Evolutionary conservation across 2,888 invertebrate genomes (phyloP), one percentile per base, ranked within the genome.

Genomic region (Galerucella nymphaeae): DNA sequence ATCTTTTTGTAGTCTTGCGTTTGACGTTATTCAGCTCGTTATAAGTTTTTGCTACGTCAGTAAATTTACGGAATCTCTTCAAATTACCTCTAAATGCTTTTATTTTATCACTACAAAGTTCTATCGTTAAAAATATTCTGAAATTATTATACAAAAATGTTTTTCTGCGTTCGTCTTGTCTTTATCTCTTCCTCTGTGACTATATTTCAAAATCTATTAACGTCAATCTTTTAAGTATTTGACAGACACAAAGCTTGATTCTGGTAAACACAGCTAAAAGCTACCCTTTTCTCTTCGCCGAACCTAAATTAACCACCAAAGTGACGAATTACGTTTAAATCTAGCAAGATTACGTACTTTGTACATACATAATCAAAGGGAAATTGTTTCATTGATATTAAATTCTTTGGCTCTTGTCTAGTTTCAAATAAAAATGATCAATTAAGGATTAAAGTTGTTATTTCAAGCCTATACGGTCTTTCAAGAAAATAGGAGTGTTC

Each of bases 211-310:
- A 53, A 9, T 53, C 8, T 14, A 14, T 50, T 50, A 50, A n/a
- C 50, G 8, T 10, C 53, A 53, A 53, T 18, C 16, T 53, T 11
- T 18, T 2, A 18, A 5, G 16, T 18, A 53, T 53, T 53, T 53
- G 53, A 53, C 11, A 16, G 53, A 18, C 10, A n/a, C n/a, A 18
- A 53, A 8, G 16, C 1, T 10, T 18, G 53, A 53, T 10, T 53
- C 11, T 16, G 53, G 53, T 16, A 18, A 18, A 50, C 8, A n/a
- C 4, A 53, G 11, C 10, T 16, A 16, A 18, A 53, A 53, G 53
- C 53, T 53, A 53, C 30, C 58, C 58, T 30, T 57, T 57, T 57
- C 57, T 23, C 58, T 53, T 53, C 11, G 10, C 53, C 16, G 14
- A 48, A 48, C 14, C 48, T 18, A 18, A 53, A 16, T 53, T 53